Conservation (phyloP, 2,888 invertebrate genomes). For the Lamproptera curius region DNA sequence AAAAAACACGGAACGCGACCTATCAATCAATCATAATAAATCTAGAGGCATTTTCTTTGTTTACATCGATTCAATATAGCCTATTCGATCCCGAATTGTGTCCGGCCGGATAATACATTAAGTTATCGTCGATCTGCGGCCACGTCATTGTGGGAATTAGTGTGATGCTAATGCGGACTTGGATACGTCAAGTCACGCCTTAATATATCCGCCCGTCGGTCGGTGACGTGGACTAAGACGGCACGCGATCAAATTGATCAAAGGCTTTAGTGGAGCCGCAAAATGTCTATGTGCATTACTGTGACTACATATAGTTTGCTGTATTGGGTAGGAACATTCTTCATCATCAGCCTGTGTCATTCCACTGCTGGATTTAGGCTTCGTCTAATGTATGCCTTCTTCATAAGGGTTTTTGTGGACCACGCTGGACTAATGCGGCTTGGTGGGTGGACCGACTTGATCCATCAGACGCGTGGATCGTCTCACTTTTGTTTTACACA, state of each 20-base stretch:
- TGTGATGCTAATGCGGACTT: slow-evolving; percentile 18
- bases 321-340: neutral
- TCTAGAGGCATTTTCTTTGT: slow-evolving; percentile 3
- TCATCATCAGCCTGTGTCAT: neutral
- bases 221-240: slow-evolving; percentile 14
- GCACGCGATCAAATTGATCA: slow-evolving; percentile 3
- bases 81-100: slow-evolving; percentile 9
- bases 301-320: too few relatives aligned
- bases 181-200: slow-evolving; percentile 19
- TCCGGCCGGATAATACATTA: slow-evolving; percentile 23
- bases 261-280: neutral
- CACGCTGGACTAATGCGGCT: too few relatives aligned
- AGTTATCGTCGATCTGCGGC: slow-evolving; percentile 24
- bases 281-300: too few relatives aligned
- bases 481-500: too few relatives aligned
- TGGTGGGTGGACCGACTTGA: too few relatives aligned
- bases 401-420: too few relatives aligned
- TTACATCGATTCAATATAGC: slow-evolving; percentile 11
- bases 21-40: slow-evolving; percentile 11
- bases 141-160: slow-evolving; percentile 24
- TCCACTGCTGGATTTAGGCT: neutral
- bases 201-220: slow-evolving; percentile 19
- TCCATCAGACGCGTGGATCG: too few relatives aligned
- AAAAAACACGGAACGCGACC: neutral
- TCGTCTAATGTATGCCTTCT: neutral